These are phyloP conservation scores for Cyanistes caeruleus DNA, from an alignment of 2,113 vertebrate genomes.

Conservation along the genomic window DNA sequence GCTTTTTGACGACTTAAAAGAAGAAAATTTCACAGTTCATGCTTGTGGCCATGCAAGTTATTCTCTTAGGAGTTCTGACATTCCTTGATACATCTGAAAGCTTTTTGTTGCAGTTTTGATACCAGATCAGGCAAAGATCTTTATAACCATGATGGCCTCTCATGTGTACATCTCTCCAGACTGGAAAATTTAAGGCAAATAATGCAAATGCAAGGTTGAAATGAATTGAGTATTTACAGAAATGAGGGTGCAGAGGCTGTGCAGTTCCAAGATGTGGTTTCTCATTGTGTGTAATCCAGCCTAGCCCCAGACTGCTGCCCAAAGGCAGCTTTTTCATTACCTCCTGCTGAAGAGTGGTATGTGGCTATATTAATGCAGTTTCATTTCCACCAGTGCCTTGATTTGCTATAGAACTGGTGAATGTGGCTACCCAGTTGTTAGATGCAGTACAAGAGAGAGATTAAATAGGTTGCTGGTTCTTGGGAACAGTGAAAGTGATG, in stretches of 20 bases:
- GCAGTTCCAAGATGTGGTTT: background rate
- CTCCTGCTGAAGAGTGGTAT: background rate
- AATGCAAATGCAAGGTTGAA: background rate
- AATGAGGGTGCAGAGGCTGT: fast-evolving
- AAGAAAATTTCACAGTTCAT: background rate
- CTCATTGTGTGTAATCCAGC: fast-evolving
- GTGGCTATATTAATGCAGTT: background rate
- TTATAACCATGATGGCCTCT: background rate
- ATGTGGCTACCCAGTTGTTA: background rate
- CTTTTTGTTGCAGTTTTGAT: background rate
- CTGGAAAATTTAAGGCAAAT: background rate
- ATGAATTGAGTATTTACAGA: background rate
- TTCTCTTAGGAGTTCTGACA: background rate
- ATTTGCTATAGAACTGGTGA: background rate
- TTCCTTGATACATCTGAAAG: background rate
- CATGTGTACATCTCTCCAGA: background rate
- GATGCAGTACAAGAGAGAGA: background rate
- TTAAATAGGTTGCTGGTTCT: background rate
- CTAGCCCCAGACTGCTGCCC: background rate
- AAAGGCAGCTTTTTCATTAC: background rate
- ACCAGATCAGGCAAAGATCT: background rate
- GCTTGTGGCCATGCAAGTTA: background rate
- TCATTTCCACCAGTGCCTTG: background rate
- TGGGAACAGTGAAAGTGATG: background rate
- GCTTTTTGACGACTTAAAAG: background rate